Evolutionary conservation across 1,140 invertebrate species (phyloP), one percentile per base, ranked within the genome.

Genomic region (Pygmarrhopalites habei): DNA sequence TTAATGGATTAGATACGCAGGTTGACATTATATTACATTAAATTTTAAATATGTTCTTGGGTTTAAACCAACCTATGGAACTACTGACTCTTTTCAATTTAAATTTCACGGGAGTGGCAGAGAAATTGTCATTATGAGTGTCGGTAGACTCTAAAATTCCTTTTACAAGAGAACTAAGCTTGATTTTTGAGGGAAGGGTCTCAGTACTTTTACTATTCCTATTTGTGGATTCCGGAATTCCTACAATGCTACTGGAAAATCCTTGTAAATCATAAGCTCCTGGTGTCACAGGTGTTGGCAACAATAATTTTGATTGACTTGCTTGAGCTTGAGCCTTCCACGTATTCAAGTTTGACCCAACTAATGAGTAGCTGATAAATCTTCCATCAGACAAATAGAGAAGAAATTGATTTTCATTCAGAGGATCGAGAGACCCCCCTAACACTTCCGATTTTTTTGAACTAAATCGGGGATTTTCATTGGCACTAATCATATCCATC

Each of bases 361-460:
- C 12, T 4, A 55, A 7, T 5, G 56, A 56, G 39, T 64, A 70
- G 7, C 53, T 43, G 12, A 67, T 10, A 29, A 66, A 67, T 29
- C 68, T 30, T 32, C 68, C 68, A 62, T 70, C 68, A 23, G 49
- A 58, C 25, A 70, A 57, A 41, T 65, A 66, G 2, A 67, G 14
- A 7, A 70, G 5, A 7, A 67, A 15, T 14, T 29, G 2, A 35
- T 63, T 65, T 57, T 70, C 68, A 55, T 28, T 12, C 30, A 58
- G 39, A 23, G 61, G 62, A 25, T 67, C 29, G 10, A 70, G 15
- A 12, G 56, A 35, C 19, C 32, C 46, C 25, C 65, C 60, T 1
- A 70, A 47, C 12, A 70, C 63, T 65, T 67, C 63, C 5, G 62
- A 59, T 30, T 65, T 67, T 52, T 70, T 70, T 19, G 62, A 49